Conservation (phyloP, 2,888 invertebrate genomes). For the Eucera pruinosa region DNA sequence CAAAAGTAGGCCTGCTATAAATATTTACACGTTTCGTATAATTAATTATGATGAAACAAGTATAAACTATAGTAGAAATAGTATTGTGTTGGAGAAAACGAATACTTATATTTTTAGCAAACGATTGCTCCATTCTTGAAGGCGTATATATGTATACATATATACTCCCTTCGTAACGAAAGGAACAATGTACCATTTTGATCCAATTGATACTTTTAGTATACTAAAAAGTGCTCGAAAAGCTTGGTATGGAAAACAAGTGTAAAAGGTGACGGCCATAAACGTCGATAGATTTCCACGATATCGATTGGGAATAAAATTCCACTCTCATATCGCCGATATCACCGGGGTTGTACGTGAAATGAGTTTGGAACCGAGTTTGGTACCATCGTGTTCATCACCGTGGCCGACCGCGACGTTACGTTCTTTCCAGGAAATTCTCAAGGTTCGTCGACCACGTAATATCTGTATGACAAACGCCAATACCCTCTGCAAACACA, state of each 20-base stretch:
- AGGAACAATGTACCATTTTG: too few species aligned
- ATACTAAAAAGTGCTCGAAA: background rate
- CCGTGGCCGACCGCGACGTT: constrained; percentile 4
- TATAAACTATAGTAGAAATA: too few species aligned
- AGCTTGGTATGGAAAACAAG: background rate
- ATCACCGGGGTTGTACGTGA: constrained; percentile 18
- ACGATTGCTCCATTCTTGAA: too few species aligned
- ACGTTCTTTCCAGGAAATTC: constrained; percentile 73
- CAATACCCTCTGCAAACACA: constrained; percentile 76
- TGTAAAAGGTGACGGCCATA: background rate
- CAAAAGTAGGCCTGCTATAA: too few species aligned
- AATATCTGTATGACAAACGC: constrained; percentile 78
- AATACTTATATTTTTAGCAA: too few species aligned
- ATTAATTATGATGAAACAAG: too few species aligned
- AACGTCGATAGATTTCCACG: background rate
- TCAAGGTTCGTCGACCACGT: constrained; percentile 74
- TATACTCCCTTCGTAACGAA: too few species aligned
- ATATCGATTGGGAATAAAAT: constrained; percentile 1
- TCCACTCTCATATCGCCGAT: constrained; percentile 7
- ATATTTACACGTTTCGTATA: too few species aligned
- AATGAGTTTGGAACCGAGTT: constrained; percentile 50
- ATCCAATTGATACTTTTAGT: too few species aligned
- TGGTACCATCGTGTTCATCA: constrained; percentile 20
- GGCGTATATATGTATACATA: too few species aligned
- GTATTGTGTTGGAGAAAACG: too few species aligned